Evolutionary conservation across 2,113 vertebrate species (phyloP).

Genomic region (Atherinomorus stipes): DNA sequence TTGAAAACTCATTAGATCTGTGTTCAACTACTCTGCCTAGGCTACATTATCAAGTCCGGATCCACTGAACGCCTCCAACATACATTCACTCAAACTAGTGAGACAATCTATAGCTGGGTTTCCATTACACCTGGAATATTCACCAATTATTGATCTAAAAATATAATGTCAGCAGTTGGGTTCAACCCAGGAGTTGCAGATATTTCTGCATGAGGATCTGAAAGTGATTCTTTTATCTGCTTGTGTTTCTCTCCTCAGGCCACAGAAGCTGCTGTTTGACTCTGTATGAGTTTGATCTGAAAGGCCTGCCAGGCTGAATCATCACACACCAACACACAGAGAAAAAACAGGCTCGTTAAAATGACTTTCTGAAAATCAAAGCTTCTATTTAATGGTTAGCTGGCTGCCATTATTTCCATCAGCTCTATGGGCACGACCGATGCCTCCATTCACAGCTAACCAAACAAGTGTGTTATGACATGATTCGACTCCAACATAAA

Average conservation of each 20-base stretch:
- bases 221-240: not conserved
- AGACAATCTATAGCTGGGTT: no score
- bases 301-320: constrained; percentile 37
- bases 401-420: constrained; percentile 15
- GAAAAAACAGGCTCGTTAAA: no score
- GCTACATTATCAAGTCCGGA: no score
- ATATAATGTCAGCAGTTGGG: not conserved
- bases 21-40: no score
- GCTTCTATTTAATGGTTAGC: constrained; percentile 20
- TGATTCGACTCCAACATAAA: constrained; percentile 33
- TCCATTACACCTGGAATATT: no score
- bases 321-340: no score
- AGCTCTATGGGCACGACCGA: constrained; percentile 4
- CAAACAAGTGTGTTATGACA: constrained; percentile 25
- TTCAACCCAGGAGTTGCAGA: no score
- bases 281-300: constrained; percentile 32
- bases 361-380: not conserved
- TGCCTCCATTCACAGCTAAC: constrained; percentile 11
- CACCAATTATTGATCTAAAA: no score
- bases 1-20: no score
- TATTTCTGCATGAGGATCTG: not conserved
- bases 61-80: no score
- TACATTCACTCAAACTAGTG: no score
- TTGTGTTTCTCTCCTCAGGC: constrained; percentile 50
- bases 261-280: constrained; percentile 44